Evolutionary conservation across 2,113 vertebrate species (phyloP).

Genomic region (Chamaea fasciata): DNA sequence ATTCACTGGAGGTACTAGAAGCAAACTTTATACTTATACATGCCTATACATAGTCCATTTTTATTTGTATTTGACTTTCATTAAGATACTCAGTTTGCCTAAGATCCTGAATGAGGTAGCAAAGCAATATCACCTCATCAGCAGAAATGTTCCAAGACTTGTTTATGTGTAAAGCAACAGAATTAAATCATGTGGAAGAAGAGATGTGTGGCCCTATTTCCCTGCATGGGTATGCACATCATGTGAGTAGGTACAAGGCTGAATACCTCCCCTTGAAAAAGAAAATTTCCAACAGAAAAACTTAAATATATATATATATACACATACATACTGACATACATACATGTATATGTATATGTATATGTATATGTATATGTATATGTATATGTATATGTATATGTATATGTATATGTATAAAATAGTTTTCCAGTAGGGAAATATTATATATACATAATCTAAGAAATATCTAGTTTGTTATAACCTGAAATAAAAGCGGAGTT

Average conservation of each 20-base stretch:
- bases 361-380: no score
- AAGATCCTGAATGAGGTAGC: neutral
- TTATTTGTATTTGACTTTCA: neutral
- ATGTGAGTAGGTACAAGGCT: neutral
- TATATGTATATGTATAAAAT: neutral
- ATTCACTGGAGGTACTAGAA: neutral
- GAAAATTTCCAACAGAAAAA: neutral
- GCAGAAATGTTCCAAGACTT: neutral
- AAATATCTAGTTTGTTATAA: no score
- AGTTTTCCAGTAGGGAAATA: no score
- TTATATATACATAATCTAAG: no score
- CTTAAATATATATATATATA: neutral
- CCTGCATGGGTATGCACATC: accelerated
- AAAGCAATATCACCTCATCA: neutral
- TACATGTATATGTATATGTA: no score
- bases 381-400: no score
- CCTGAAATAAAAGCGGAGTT: neutral
- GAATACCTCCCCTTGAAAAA: neutral
- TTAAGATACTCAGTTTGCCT: neutral
- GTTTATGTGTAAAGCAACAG: neutral
- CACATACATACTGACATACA: neutral
- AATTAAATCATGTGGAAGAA: neutral
- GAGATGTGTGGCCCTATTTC: neutral
- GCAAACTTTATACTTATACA: neutral
- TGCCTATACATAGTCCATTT: neutral